phyloP scores from a whole-genome alignment of 2,888 invertebrate species.

The Dicyrtoma fusca region DNA sequence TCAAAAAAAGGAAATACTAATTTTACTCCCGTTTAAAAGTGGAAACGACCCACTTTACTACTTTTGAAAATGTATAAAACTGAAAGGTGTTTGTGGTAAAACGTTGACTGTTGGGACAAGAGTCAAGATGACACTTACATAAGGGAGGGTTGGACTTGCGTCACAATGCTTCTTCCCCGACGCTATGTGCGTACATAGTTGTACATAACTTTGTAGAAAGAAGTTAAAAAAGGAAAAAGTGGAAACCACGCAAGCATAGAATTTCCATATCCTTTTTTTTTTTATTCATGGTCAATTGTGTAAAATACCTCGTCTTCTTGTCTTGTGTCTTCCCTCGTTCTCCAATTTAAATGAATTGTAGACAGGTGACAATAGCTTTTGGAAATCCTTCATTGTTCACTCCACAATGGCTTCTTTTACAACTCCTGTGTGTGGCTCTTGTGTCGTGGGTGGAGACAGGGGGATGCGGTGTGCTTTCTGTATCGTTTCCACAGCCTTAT shows the following conservation, averaged over 20 bases:
- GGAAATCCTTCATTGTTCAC: conserved; percentile 32
- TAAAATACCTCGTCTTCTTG: not conserved
- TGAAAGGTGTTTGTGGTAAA: too few species aligned
- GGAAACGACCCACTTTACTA: too few species aligned
- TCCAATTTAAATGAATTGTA: conserved; percentile 32
- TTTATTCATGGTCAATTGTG: not conserved
- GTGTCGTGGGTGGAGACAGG: conserved; percentile 14
- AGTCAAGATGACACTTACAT: too few species aligned
- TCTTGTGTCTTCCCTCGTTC: conserved; percentile 5
- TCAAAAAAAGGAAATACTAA: too few species aligned
- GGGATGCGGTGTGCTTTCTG: conserved; percentile 4
- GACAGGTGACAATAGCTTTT: conserved; percentile 32
- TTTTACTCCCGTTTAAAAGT: too few species aligned
- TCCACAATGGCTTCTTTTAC: conserved; percentile 29
- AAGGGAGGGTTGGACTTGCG: too few species aligned
- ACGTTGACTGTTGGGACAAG: too few species aligned
- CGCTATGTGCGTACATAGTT: too few species aligned
- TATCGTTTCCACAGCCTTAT: conserved; percentile 10
- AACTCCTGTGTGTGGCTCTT: conserved; percentile 35
- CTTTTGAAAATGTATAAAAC: too few species aligned
- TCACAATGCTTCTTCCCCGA: too few species aligned
- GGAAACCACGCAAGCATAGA: conserved; percentile 3
- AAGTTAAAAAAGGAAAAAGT: not conserved
- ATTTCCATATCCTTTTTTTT: conserved; percentile 25
- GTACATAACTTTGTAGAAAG: too few species aligned